A percentile compares a stretch with the other conserved stretches of the same genome.
Conservation (phyloP, 2,113 vertebrate genomes). For the Puma concolor region DNA sequence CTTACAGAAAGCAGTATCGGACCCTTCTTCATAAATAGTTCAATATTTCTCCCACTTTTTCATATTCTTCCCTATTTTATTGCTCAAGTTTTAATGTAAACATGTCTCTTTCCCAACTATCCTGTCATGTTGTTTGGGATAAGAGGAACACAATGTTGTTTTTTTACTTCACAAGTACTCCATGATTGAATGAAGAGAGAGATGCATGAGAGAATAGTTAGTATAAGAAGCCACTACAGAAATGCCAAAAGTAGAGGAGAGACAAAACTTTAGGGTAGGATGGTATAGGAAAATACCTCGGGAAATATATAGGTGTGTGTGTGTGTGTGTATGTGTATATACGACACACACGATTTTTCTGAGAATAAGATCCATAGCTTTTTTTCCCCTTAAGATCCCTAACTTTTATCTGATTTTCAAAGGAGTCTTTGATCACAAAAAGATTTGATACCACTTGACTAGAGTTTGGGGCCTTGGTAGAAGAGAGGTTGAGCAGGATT, state of each 20-base stretch:
- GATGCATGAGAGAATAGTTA: background rate
- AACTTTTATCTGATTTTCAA: conserved; percentile 28
- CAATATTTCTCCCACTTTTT: background rate
- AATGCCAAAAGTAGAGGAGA: background rate
- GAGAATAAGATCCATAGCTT: background rate
- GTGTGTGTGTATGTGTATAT: background rate
- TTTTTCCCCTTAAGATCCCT: background rate
- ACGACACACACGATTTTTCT: background rate
- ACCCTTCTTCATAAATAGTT: background rate
- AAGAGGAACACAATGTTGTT: background rate
- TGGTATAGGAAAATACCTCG: background rate
- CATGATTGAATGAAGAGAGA: background rate
- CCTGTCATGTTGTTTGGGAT: background rate
- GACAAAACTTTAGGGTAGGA: background rate
- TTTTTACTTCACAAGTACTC: background rate
- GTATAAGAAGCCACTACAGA: background rate
- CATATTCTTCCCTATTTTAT: background rate
- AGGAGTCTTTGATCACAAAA: background rate
- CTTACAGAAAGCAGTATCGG: background rate
- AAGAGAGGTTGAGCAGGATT: background rate
- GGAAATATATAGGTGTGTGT: background rate
- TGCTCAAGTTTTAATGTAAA: background rate
- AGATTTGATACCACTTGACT: background rate
- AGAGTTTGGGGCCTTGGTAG: background rate
- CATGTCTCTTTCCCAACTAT: background rate